These are phyloP conservation scores for Babylonia areolata DNA, from an alignment of 1,140 invertebrate genomes.

Conservation along the genomic window DNA sequence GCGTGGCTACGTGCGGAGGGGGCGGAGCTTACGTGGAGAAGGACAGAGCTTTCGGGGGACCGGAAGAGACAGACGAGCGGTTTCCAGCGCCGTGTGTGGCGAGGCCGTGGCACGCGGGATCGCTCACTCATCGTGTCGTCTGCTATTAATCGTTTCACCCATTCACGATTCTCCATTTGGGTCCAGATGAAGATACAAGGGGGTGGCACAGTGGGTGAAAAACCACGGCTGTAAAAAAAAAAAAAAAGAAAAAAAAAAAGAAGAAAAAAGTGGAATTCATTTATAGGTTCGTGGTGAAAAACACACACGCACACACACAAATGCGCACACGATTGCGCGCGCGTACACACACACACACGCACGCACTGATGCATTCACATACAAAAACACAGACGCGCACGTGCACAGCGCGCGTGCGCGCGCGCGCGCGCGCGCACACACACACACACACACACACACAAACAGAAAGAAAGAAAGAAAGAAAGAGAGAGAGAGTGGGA, in stretches of 20 bases:
- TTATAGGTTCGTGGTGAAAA: too few relatives aligned
- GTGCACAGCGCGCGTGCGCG: too few relatives aligned
- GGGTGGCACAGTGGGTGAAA: constrained; percentile 6
- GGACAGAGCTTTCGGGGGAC: not conserved
- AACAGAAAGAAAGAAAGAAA: too few relatives aligned
- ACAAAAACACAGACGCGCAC: too few relatives aligned
- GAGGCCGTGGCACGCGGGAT: constrained; percentile 30
- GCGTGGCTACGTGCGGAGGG: not conserved
- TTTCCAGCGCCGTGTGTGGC: constrained; percentile 28
- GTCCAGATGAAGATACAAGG: too few relatives aligned
- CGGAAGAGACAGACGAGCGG: not conserved
- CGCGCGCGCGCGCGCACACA: too few relatives aligned
- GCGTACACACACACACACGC: not conserved
- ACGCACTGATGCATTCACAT: not conserved
- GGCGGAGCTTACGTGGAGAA: not conserved
- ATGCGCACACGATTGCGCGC: too few relatives aligned
- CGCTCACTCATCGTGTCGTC: constrained; percentile 41
- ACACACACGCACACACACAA: too few relatives aligned
- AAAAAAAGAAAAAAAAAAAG: not conserved
- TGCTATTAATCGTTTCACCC: constrained; percentile 34
- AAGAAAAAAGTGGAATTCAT: not conserved
- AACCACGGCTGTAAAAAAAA: not conserved
- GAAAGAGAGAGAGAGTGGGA: too few relatives aligned
- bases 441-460: too few relatives aligned
- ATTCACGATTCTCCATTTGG: constrained; percentile 19